These are phyloP conservation scores for Halichoeres trimaculatus DNA, from an alignment of 2,113 vertebrate genomes.

Conservation along the genomic window DNA sequence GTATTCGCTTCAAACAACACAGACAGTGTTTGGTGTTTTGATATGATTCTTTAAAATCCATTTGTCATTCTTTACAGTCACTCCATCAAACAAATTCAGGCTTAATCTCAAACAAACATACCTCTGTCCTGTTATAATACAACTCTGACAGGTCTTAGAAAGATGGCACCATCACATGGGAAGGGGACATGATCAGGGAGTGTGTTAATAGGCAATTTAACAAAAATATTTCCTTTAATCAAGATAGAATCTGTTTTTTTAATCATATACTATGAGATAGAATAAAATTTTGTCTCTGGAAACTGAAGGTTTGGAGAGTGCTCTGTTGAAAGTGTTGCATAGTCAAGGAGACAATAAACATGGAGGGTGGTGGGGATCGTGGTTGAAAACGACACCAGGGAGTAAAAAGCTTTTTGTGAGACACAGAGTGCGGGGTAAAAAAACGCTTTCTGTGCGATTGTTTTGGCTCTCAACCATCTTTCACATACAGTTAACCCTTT, in stretches of 20 bases:
- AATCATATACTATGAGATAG: slow-evolving; percentile 71
- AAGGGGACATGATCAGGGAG: slow-evolving; percentile 48
- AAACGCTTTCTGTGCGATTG: slow-evolving; percentile 49
- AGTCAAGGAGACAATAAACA: slow-evolving; percentile 67
- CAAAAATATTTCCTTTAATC: slow-evolving; percentile 73
- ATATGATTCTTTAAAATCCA: slow-evolving; percentile 56
- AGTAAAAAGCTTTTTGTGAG: slow-evolving; percentile 48
- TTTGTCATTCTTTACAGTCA: slow-evolving; percentile 72
- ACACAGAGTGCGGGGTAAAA: slow-evolving; percentile 47
- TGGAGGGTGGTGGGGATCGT: slow-evolving; percentile 2
- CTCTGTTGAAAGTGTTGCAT: slow-evolving; percentile 77
- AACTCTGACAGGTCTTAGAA: slow-evolving; percentile 75
- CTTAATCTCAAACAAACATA: slow-evolving; percentile 62
- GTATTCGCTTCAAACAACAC: slow-evolving; percentile 25
- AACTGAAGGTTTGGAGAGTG: slow-evolving; percentile 61
- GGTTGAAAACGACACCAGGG: slow-evolving; percentile 54
- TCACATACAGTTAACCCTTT: slow-evolving; percentile 10
- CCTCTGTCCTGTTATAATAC: slow-evolving; percentile 58
- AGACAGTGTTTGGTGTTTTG: slow-evolving; percentile 41
- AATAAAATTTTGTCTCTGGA: slow-evolving; percentile 68
- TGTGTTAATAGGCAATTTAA: slow-evolving; percentile 62
- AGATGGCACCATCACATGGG: slow-evolving; percentile 77
- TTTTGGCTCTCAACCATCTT: slow-evolving; percentile 51
- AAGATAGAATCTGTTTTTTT: slow-evolving; percentile 55
- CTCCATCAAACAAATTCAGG: slow-evolving; percentile 55